These are phyloP conservation scores for Lasius platythorax DNA, from an alignment of 2,888 invertebrate species.

Conservation along the genomic window DNA sequence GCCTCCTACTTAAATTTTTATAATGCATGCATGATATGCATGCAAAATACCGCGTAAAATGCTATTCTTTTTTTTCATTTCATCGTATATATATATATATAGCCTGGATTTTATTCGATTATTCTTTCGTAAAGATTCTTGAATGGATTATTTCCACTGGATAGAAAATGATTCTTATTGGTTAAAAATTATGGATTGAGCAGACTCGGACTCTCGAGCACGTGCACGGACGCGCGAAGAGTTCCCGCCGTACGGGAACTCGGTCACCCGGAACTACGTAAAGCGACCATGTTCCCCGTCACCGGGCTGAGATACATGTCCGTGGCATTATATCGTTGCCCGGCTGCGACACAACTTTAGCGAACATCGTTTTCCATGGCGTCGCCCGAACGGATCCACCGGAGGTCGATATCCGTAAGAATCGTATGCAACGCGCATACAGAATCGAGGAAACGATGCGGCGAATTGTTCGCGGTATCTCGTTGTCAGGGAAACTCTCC, in stretches of 20 bases:
- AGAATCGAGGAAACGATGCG: neutral
- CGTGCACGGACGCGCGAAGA: conserved; percentile 60
- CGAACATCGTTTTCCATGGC: conserved; percentile 20
- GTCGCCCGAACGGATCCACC: neutral
- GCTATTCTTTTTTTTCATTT: neutral
- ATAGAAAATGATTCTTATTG: neutral
- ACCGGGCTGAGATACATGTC: conserved; percentile 68
- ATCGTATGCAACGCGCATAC: neutral
- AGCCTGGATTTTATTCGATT: neutral
- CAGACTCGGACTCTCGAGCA: conserved; percentile 50
- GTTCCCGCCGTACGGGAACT: conserved; percentile 69
- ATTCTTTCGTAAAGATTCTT: neutral
- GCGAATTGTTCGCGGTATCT: neutral
- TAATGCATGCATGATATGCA: neutral
- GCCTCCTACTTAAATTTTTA: no score
- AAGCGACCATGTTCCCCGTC: conserved; percentile 61
- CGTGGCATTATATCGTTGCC: conserved; percentile 59
- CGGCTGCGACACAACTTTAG: conserved; percentile 61
- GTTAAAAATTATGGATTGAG: neutral
- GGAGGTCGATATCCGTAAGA: conserved; percentile 53
- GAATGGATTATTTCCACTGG: neutral
- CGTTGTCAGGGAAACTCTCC: neutral
- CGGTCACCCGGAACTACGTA: conserved; percentile 82
- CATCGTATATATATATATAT: neutral
- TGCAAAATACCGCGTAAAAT: neutral